Base-by-base conservation (phyloP, 2,113 vertebrate genomes). In the Triplophysa tibetana region DNA sequence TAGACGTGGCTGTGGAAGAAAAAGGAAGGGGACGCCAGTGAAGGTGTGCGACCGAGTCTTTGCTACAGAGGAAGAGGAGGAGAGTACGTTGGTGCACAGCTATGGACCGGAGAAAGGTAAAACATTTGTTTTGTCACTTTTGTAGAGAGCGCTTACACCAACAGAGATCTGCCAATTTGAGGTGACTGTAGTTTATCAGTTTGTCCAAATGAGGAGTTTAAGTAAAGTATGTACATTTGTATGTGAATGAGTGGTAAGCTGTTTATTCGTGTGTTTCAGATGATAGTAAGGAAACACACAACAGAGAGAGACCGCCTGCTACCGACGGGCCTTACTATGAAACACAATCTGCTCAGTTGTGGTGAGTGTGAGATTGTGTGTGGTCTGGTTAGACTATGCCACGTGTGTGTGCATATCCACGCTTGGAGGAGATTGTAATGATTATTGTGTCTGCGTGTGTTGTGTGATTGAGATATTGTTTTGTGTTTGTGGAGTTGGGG, bases 21-120 rank as follows among this genome's bases (percentile, higher is more conserved):
- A 94, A 85, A 89, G 93, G 82, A 94, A 94, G 88, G 92, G 92
- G 54, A 94, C 92, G 23, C 93, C 93, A 0, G 89, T 94, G 52
- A 94, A 94, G 90, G 85, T 88, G 78, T 85, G 84, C 63, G 87
- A 87, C 41, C 56, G 83, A 75, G 91, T 94, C 67, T 93, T 93
- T 83, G 87, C 93, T 78, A 88, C 91, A 60, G 88, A 92, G 80
- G 88, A 90, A 7, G 92, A 93, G 50, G 91, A 93, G 67, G 93
- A 94, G 85, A 89, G 87, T 68, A 82, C 86, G 80, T 82, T 89
- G 66, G 93, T 91, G 82, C 90, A 89, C 84, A 89, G 84, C 86
- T 88, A 85, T 80, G 88, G 83, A 75, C 86, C 86, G 89, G 92
- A 92, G 91, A 82, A 87, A 88, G 88, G 60, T 87, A 43, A 41